A percentile compares a stretch with the other conserved stretches of the same genome.
Evolutionary conservation across 2,797 vertebrate species (phyloP).

Genomic region (Darevskia mixta): DNA sequence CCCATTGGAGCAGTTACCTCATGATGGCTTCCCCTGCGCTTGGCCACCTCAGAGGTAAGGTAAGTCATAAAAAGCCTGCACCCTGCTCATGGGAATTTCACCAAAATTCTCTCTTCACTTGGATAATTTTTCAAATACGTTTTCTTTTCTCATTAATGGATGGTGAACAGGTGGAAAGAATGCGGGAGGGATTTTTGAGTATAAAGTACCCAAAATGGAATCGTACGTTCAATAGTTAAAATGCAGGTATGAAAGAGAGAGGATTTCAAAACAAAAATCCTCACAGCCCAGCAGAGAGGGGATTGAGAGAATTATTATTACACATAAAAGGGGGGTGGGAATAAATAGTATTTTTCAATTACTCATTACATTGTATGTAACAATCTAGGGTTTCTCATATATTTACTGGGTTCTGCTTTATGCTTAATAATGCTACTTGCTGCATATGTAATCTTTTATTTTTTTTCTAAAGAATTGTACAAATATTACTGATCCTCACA

Average conservation of each 20-base stretch:
- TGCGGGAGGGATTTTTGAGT: conserved; percentile 1
- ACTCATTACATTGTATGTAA: not conserved
- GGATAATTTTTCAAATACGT: too few relatives aligned
- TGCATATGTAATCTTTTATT: conserved; percentile 4
- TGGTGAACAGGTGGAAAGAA: too few relatives aligned
- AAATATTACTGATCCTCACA: not conserved
- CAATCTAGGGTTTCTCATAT: not conserved
- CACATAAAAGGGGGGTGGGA: conserved; percentile 23
- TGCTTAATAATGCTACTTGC: conserved; percentile 13
- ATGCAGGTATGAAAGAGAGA: conserved; percentile 29
- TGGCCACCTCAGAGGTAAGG: too few relatives aligned
- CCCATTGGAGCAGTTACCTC: too few relatives aligned
- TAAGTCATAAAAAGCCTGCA: too few relatives aligned
- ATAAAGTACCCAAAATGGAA: not conserved
- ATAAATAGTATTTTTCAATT: conserved; percentile 19
- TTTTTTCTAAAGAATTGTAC: conserved; percentile 20
- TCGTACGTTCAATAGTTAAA: conserved; percentile 50
- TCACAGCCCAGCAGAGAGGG: conserved; percentile 53
- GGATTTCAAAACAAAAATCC: conserved; percentile 45
- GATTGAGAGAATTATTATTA: conserved; percentile 39
- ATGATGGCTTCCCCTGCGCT: too few relatives aligned
- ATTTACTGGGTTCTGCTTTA: not conserved
- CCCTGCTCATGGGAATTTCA: too few relatives aligned
- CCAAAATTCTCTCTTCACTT: too few relatives aligned
- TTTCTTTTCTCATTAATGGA: too few relatives aligned